Evolutionary conservation across 2,888 invertebrate genomes (phyloP), one percentile per base, ranked within the genome.

Genomic region (Monopis laevigella): DNA sequence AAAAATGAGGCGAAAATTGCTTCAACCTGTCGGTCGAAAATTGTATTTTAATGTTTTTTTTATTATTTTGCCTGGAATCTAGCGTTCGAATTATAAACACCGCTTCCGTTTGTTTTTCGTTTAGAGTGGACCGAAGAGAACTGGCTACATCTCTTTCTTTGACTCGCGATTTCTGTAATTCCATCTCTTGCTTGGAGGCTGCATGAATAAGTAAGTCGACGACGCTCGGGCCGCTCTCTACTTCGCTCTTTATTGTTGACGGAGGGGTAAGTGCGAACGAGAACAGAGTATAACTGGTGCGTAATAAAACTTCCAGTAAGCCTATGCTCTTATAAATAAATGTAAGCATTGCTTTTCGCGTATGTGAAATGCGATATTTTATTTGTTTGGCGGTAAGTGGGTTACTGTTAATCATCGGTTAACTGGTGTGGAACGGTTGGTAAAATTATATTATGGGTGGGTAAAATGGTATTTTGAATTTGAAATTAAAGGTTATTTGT

Each of bases 131-230:
- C 55, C 60, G 58, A 58, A 59, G 59, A 58, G 52, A 58, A 50
- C 45, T 46, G 50, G 45, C 43, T 46, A 59, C 53, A 51, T 73
- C 70, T 65, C 62, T 57, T 55, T 53, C 66, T 41, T 57, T 51
- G 58, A 49, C 50, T 51, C 50, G 51, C 46, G 51, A 52, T 67
- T 56, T 12, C 36, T 21, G 36, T 21, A 36, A 55, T 49, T 49
- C 68, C 56, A 57, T 72, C 67, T 65, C 46, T 27, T 46, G 55
- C 57, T 58, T 59, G 59, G 58, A 57, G 55, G 56, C 54, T 63
- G 61, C 65, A 66, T 72, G 65, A 72, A 73, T 71, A 72, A 73
- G 66, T 64, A 70, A 66, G 64, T 70, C 64, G 67, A 65, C 54
- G 56, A 61, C 56, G 57, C 58, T 54, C 57, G 57, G 58, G 56